Evolutionary conservation across 2,113 vertebrate genomes (phyloP).

Genomic region (Polypterus senegalus): DNA sequence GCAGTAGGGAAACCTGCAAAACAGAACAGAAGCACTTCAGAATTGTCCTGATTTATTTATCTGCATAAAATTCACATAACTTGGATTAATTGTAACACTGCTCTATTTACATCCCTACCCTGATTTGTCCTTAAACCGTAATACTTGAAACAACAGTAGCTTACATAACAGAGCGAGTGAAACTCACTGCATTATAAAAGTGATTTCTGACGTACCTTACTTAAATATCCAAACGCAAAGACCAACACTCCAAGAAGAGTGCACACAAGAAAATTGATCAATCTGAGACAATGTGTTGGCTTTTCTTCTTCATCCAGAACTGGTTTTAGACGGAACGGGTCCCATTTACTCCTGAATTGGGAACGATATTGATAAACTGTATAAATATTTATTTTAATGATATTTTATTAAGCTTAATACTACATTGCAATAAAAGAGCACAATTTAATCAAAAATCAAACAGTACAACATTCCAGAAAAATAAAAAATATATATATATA

Average conservation of each 20-base stretch:
- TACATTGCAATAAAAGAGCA: too few species aligned
- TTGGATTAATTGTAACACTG: neutral
- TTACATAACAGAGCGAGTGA: neutral
- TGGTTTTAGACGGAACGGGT: conserved; percentile 28
- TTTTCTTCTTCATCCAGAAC: conserved; percentile 29
- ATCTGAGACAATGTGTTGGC: conserved; percentile 31
- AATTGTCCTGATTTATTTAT: neutral
- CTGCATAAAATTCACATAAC: neutral
- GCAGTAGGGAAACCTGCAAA: conserved; percentile 21
- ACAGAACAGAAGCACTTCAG: neutral
- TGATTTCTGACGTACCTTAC: conserved; percentile 30
- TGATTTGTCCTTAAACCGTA: conserved; percentile 3
- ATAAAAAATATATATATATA: too few species aligned
- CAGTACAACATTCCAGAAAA: too few species aligned
- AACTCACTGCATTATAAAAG: neutral
- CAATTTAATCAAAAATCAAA: too few species aligned
- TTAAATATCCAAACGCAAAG: conserved; percentile 34
- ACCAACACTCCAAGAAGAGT: conserved; percentile 18
- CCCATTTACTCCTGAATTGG: conserved; percentile 31
- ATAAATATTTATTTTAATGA: too few species aligned
- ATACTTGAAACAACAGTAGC: conserved; percentile 1
- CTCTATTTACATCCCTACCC: neutral
- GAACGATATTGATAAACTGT: too few species aligned
- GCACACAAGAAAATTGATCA: conserved; percentile 25
- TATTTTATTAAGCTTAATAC: too few species aligned